These are phyloP conservation scores for Trypoxylus dichotomus DNA, from an alignment of 1,140 invertebrate genomes.

Conservation along the genomic window DNA sequence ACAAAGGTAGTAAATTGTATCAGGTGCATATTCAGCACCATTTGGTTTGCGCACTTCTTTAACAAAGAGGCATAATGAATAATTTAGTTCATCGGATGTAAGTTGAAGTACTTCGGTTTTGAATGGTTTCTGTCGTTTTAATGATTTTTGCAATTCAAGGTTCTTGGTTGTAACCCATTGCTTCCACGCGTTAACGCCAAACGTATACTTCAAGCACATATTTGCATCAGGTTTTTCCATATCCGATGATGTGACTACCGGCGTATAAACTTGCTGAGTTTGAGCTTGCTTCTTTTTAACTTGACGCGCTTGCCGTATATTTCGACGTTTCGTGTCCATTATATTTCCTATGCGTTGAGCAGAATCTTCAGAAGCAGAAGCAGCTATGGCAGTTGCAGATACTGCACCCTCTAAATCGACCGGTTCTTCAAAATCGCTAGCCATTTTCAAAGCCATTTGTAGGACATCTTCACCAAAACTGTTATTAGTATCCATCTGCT, in stretches of 20 bases:
- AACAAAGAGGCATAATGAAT: slow-evolving; percentile 81
- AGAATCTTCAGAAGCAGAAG: slow-evolving; percentile 43
- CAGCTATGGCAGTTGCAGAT: slow-evolving; percentile 74
- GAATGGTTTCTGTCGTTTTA: slow-evolving; percentile 70
- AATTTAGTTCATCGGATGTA: slow-evolving; percentile 83
- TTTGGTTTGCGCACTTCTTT: slow-evolving; percentile 86
- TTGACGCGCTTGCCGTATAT: slow-evolving; percentile 55
- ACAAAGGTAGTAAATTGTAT: slow-evolving; percentile 87
- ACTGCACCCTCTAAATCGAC: slow-evolving; percentile 76
- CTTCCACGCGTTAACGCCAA: slow-evolving; percentile 83
- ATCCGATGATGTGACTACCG: background rate
- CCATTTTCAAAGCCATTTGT: slow-evolving; percentile 87
- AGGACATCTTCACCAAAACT: slow-evolving; percentile 82
- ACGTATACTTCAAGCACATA: slow-evolving; percentile 81
- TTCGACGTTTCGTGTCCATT: slow-evolving; percentile 21
- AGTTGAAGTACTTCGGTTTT: slow-evolving; percentile 82
- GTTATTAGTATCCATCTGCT: slow-evolving; percentile 63
- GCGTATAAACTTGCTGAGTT: slow-evolving; percentile 1
- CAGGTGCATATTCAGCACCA: slow-evolving; percentile 81
- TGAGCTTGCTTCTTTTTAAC: slow-evolving; percentile 6
- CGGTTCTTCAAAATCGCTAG: slow-evolving; percentile 76
- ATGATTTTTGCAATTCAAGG: slow-evolving; percentile 77
- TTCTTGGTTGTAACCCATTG: slow-evolving; percentile 86
- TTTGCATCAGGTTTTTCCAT: slow-evolving; percentile 78
- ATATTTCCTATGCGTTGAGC: slow-evolving; percentile 19